Evolutionary conservation across 2,113 vertebrate species (phyloP), one percentile per base, ranked within the genome.

Genomic region (Catagonus wagneri): DNA sequence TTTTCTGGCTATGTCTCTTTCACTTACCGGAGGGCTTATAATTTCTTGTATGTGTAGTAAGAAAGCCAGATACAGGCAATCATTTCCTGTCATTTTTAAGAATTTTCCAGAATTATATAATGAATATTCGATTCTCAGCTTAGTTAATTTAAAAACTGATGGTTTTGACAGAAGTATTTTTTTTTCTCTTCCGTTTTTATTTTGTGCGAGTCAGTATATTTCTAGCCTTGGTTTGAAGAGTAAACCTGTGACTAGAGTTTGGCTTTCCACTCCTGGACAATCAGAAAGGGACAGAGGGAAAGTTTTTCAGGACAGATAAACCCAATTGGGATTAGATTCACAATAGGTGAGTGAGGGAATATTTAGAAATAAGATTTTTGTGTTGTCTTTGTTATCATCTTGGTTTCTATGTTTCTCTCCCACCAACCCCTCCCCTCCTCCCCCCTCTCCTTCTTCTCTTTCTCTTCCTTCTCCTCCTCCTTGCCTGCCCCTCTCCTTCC

Each of bases 71-170:
- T 95, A 97, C 92, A 92, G 95, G 79, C 34, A 96, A 90, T 98
- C 93, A 96, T 98, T 98, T 98, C 97, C 97, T 98, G 97, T 98
- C 96, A 97, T 97, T 98, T 97, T 97, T 96, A 95, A 96, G 96
- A 72, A 71, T 36, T 86, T 95, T 97, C 19, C 29, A 72, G 66
- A 95, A 78, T 92, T 65, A 88, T 83, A 8, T 61, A 34, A 71
- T 78, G 81, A 71, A 66, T 88, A 32, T 85, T 78, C 72, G 79
- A 83, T 75, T 83, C 22, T 54, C 23, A 78, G 72, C 34, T 79
- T 63, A 83, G 60, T 88, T 96, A 76, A 93, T 90, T 92, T 97
- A 34, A 84, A 97, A 87, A 79, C 20, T 39, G 39, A 61, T 71
- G 60, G 15, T 76, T 80, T 86, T 58, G 75, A 71, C 25, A 92